Evolutionary conservation across 2,113 vertebrate species (phyloP).

Genomic region (Cochlearius cochlearius): DNA sequence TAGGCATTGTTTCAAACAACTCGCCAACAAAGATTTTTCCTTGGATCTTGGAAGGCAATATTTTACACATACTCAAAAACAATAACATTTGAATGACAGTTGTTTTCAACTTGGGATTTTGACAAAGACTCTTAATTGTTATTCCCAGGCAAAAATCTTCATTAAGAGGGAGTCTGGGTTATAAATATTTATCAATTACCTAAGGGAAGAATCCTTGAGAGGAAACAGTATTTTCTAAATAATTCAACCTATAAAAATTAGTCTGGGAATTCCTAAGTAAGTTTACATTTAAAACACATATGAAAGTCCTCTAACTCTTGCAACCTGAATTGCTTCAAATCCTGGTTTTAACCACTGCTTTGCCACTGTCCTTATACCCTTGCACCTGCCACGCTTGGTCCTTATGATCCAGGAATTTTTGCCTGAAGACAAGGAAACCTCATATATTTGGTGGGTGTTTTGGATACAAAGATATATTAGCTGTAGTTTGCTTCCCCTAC

Average conservation of each 20-base stretch:
- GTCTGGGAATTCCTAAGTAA: not conserved
- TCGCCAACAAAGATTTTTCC: slow-evolving; percentile 34
- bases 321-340: not conserved
- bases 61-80: slow-evolving; percentile 14
- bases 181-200: slow-evolving; percentile 64
- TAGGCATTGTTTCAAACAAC: slow-evolving; percentile 48
- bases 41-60: slow-evolving; percentile 27
- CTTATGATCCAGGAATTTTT: not conserved
- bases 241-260: slow-evolving; percentile 12
- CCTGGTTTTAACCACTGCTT: not conserved
- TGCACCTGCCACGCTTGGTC: not conserved
- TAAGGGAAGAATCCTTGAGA: slow-evolving; percentile 36
- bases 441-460: not conserved
- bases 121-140: slow-evolving; percentile 48
- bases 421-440: not conserved
- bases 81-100: slow-evolving; percentile 52
- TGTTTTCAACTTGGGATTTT: slow-evolving; percentile 47
- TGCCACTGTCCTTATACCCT: not conserved
- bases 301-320: not conserved
- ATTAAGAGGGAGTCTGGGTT: slow-evolving; percentile 16
- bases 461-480: not conserved
- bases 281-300: not conserved
- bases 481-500: not conserved
- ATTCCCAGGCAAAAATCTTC: slow-evolving; percentile 52
- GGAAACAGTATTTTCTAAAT: slow-evolving; percentile 27